These are phyloP conservation scores for Andrena camellia DNA, from an alignment of 2,888 invertebrate species.

Conservation along the genomic window DNA sequence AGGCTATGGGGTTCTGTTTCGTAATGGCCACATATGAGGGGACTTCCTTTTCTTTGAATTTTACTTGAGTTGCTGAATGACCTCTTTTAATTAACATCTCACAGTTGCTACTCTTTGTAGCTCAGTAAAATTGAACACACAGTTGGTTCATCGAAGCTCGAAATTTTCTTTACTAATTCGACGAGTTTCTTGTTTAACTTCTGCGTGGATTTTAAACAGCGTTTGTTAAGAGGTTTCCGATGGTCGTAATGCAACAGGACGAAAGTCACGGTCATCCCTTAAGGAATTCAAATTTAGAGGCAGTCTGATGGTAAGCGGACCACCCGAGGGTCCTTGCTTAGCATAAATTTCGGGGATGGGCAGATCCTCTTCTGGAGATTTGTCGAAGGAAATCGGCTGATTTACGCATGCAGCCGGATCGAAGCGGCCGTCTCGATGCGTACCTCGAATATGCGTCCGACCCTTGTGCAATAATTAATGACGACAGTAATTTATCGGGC, in stretches of 20 bases:
- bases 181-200: too few relatives aligned
- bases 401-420: conserved; percentile 50
- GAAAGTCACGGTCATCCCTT: conserved; percentile 53
- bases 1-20: not conserved
- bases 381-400: conserved; percentile 56
- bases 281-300: conserved; percentile 55
- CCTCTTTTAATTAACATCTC: too few relatives aligned
- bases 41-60: too few relatives aligned
- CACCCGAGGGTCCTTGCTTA: conserved; percentile 58
- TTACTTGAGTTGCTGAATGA: too few relatives aligned
- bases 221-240: not conserved
- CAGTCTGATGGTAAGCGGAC: conserved; percentile 46
- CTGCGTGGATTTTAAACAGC: too few relatives aligned
- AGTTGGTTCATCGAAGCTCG: too few relatives aligned
- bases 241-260: conserved; percentile 21
- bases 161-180: not conserved
- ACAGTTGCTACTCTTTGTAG: too few relatives aligned
- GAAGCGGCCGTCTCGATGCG: conserved; percentile 33
- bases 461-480: conserved; percentile 43
- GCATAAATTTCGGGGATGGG: conserved; percentile 62
- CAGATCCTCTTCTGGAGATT: conserved; percentile 40
- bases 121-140: too few relatives aligned
- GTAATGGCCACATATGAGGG: not conserved
- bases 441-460: conserved; percentile 23
- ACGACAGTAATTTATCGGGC: conserved; percentile 18